Percentiles rank a stretch among this genome's conserved stretches.
Evolutionary conservation across 92 coral and sea anemone genomes (phyloP).

Genomic region (Porites rus): DNA sequence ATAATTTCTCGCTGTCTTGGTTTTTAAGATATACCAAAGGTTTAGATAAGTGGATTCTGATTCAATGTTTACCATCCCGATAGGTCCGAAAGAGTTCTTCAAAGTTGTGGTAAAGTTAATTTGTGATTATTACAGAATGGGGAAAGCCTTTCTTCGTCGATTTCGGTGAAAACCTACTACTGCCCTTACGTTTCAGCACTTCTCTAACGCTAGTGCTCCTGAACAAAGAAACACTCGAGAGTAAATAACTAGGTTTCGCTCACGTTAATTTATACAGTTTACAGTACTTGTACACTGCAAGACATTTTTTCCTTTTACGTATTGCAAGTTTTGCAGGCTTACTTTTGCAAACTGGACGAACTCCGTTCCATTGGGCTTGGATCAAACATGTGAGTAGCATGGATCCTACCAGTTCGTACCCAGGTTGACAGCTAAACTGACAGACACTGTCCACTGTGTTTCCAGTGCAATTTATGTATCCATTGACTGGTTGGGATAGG

Average conservation of each 20-base stretch:
- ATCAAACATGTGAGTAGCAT: slow-evolving; percentile 59
- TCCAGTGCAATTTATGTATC: slow-evolving; percentile 77
- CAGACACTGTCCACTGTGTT: slow-evolving; percentile 69
- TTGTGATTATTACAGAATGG: no score
- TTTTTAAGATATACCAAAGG: neutral
- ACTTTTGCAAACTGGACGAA: slow-evolving; percentile 65
- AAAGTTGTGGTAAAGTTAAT: no score
- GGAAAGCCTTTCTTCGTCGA: no score
- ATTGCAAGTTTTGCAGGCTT: neutral
- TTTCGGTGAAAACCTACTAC: no score
- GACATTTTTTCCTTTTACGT: no score
- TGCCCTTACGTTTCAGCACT: no score
- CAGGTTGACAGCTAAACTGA: slow-evolving; percentile 66
- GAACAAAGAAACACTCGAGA: no score
- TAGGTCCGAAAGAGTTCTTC: neutral
- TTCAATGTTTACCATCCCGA: no score
- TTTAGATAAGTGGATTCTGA: neutral
- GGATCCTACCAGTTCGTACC: slow-evolving; percentile 79
- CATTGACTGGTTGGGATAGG: slow-evolving; percentile 59
- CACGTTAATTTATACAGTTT: no score
- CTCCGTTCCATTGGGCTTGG: slow-evolving; percentile 73
- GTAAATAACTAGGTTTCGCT: no score
- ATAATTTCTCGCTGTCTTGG: neutral
- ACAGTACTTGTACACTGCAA: no score
- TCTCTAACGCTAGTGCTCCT: no score